These are phyloP conservation scores for Parnassius mnemosyne DNA, from an alignment of 2,888 invertebrate genomes.

Conservation along the genomic window DNA sequence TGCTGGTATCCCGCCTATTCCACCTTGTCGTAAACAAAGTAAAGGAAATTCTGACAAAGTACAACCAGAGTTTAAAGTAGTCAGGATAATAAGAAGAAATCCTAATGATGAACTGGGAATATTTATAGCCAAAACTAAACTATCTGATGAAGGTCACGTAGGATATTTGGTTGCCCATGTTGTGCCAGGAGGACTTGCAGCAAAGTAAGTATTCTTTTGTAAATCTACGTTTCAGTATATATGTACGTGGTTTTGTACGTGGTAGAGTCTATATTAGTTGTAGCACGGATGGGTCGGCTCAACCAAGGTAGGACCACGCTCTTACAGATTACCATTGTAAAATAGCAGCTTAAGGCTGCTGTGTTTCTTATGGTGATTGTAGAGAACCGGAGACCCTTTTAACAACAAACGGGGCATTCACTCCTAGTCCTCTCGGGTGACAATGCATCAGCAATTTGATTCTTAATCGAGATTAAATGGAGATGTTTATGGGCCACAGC, in stretches of 20 bases:
- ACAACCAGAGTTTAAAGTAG: conserved; percentile 68
- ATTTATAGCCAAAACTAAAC: conserved; percentile 84
- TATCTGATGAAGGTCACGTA: conserved; percentile 80
- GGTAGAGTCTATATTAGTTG: not conserved
- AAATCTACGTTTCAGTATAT: too few species aligned
- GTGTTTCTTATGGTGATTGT: too few species aligned
- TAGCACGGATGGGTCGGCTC: not conserved
- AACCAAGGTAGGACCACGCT: too few species aligned
- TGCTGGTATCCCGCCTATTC: conserved; percentile 75
- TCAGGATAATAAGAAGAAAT: conserved; percentile 78
- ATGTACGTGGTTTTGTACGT: too few species aligned
- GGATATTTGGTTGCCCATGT: conserved; percentile 87
- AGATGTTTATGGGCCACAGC: too few species aligned
- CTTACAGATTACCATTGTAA: too few species aligned
- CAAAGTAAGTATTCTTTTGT: conserved; percentile 73
- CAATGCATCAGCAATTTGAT: too few species aligned
- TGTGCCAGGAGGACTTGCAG: conserved; percentile 84
- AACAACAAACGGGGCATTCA: too few species aligned
- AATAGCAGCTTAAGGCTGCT: too few species aligned
- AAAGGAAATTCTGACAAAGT: conserved; percentile 55
- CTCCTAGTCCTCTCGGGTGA: too few species aligned
- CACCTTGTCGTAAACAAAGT: conserved; percentile 64
- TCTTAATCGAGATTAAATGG: too few species aligned
- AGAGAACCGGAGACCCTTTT: too few species aligned
- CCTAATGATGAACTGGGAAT: conserved; percentile 85